Conservation (phyloP, 2,797 vertebrate genomes). For the Centropyge bicolor region DNA sequence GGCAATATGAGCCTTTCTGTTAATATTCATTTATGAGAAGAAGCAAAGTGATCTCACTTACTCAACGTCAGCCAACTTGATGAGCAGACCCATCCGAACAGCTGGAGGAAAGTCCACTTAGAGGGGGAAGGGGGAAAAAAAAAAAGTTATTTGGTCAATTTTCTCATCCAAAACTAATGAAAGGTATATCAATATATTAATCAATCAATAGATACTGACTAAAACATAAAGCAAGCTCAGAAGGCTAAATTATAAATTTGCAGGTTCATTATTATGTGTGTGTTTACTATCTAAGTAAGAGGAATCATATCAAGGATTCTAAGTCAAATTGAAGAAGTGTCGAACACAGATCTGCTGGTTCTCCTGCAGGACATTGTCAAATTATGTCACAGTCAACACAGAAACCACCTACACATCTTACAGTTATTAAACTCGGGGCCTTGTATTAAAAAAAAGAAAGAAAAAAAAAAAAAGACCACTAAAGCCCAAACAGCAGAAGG, state of each 20-base stretch:
- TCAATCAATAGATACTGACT: neutral
- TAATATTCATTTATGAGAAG: neutral
- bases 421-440: neutral
- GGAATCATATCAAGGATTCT: neutral
- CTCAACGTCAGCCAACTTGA: conserved; percentile 96
- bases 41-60: conserved; percentile 80
- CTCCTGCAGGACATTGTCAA: neutral
- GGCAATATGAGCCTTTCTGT: neutral
- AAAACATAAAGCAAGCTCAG: neutral
- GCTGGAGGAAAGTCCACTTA: conserved; percentile 94
- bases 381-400: neutral
- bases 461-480: neutral
- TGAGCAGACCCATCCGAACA: conserved; percentile 91
- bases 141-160: neutral
- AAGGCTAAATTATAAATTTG: too few relatives aligned
- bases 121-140: neutral
- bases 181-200: neutral
- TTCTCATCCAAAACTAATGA: neutral
- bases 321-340: neutral
- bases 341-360: neutral
- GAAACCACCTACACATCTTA: conserved; percentile 2
- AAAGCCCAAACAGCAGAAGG: neutral
- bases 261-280: neutral
- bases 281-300: neutral
- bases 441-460: neutral